A percentile compares a stretch with the other conserved stretches of the same genome.
These are phyloP conservation scores for Geophilus truncorum DNA, from an alignment of 2,888 invertebrate species.

Conservation along the genomic window DNA sequence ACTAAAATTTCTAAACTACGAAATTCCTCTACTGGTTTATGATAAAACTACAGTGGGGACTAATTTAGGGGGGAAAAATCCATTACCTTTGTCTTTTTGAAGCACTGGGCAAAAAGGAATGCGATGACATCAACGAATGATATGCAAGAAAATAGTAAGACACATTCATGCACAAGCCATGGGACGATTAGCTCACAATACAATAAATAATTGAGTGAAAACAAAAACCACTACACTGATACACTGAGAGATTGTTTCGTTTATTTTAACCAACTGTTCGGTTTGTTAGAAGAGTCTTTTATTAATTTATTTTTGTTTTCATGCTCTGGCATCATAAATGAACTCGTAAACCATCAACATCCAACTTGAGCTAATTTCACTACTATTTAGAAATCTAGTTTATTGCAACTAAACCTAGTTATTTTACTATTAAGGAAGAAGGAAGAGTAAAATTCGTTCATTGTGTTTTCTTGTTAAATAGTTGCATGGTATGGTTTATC, in stretches of 20 bases:
- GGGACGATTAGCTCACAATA: neutral
- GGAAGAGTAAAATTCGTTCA: too few relatives aligned
- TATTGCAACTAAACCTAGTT: too few relatives aligned
- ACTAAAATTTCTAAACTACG: too few relatives aligned
- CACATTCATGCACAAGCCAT: slow-evolving; percentile 28
- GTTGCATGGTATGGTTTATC: too few relatives aligned
- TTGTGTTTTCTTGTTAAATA: too few relatives aligned
- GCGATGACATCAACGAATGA: slow-evolving; percentile 33
- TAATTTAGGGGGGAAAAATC: neutral
- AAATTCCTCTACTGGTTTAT: neutral
- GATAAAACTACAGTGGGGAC: neutral
- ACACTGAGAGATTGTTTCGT: neutral
- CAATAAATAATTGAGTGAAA: neutral
- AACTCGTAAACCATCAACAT: neutral
- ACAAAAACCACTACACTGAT: neutral
- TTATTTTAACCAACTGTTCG: neutral
- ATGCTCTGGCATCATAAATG: neutral
- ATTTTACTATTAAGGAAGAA: too few relatives aligned
- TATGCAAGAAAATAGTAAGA: slow-evolving; percentile 33
- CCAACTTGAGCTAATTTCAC: neutral
- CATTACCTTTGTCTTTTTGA: slow-evolving; percentile 34
- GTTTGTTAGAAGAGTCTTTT: neutral
- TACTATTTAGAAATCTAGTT: neutral
- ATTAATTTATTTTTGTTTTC: neutral
- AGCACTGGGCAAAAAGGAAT: slow-evolving; percentile 33